Base-by-base conservation (phyloP, 2,888 invertebrate species). In the Papilio gigon region DNA sequence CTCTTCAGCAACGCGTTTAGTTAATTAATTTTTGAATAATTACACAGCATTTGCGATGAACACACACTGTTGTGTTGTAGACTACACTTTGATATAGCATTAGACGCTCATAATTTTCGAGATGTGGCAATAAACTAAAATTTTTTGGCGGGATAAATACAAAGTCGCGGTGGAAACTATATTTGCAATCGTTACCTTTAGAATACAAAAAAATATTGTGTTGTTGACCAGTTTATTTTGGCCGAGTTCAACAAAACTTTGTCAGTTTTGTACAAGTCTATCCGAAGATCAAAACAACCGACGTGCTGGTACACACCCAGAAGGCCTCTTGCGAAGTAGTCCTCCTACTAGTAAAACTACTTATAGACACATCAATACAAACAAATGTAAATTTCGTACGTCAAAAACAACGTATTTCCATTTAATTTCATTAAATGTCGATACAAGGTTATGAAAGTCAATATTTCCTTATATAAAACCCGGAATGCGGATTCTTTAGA, bases 371-470 rank as follows among this genome's bases (percentile, higher is more conserved):
- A 56, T 30, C 30, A 53, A 53, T 27, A 56, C 27, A 56, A 56
- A 56, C 53, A 56, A 56, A 56, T 56, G 53, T 56, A 56, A 56
- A 56, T 56, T 56, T 56, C 53, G 53, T 30, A 56, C 9, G 30
- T 56, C 30, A 56, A 30, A 53, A 56, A 56, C 53, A 30, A 56
- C 53, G 53, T 30, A 56, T 56, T 30, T 56, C 53, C 53, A 56
- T 62, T 62, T 62, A 11, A 63, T 50, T 63, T 22, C 20, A 50
- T 50, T 50, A 44, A 63, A 63, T 63, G 63, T 50, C 63, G 47
- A 22, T 22, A 65, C 40, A 65, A 65, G 64, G 64, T 65, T 65
- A 30, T 20, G 40, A 56, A 65, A 65, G 53, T 65, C 50, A 65
- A 56, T 56, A 56, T 65, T 62, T 42, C 62, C 62, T 62, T 62